phyloP scores from a whole-genome alignment of 2,113 vertebrate species.

The Blennius ocellaris region DNA sequence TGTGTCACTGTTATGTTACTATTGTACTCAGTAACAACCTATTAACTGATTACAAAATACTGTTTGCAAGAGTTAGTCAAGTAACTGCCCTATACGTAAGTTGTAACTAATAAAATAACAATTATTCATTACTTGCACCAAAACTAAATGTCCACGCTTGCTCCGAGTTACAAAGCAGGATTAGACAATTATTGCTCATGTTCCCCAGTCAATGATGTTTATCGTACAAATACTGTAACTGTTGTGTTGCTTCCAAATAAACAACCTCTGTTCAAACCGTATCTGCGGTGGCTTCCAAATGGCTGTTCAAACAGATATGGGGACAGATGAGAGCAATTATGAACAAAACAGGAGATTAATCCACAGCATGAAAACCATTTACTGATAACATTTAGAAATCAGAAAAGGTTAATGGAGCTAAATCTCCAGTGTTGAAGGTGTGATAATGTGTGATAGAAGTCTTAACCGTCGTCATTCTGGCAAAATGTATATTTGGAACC shows the following conservation, averaged over 20 bases:
- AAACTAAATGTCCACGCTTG: no score
- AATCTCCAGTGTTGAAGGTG: conserved; percentile 30
- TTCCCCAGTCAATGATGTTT: conserved; percentile 24
- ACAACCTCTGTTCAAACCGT: conserved; percentile 53
- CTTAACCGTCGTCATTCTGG: conserved; percentile 19
- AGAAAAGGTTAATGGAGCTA: conserved; percentile 57
- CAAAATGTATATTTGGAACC: conserved; percentile 41
- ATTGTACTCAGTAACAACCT: no score
- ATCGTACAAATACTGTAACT: conserved; percentile 46
- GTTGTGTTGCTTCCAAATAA: conserved; percentile 39
- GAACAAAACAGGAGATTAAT: conserved; percentile 58
- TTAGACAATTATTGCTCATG: conserved; percentile 23
- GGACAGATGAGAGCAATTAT: conserved; percentile 50
- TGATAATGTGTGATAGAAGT: conserved; percentile 33
- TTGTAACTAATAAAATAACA: no score
- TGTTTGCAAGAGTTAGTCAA: no score
- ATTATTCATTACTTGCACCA: no score
- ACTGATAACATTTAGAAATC: conserved; percentile 52
- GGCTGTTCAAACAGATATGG: conserved; percentile 69
- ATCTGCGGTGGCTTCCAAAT: conserved; percentile 46
- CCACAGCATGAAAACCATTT: conserved; percentile 57
- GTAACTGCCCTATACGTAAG: no score
- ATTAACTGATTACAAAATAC: no score
- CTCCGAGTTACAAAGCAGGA: neutral
- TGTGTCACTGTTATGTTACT: no score